These are phyloP conservation scores for Sparus aurata DNA, from an alignment of 2,797 vertebrate genomes.

Conservation along the genomic window DNA sequence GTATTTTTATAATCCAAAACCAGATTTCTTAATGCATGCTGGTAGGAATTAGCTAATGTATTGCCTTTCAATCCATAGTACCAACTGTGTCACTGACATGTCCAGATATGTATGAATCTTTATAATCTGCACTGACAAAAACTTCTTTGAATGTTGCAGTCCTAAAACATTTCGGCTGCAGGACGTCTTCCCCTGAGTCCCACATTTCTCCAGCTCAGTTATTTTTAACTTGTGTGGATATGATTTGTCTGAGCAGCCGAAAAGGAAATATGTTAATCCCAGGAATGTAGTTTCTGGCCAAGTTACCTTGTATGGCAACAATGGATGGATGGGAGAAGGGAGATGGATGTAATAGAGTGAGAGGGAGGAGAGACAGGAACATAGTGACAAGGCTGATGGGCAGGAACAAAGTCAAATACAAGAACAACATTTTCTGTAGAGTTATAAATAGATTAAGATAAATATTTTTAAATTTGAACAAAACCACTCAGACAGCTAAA, in stretches of 20 bases:
- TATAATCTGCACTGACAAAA: not conserved
- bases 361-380: not conserved
- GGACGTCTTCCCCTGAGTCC: constrained; percentile 2
- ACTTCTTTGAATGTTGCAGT: constrained; percentile 10
- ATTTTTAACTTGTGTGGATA: constrained; percentile 73
- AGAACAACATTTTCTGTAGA: constrained; percentile 8
- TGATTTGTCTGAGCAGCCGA: constrained; percentile 68
- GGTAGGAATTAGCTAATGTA: not conserved
- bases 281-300: constrained; percentile 73
- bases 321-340: constrained; percentile 23
- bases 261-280: constrained; percentile 78
- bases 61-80: not conserved
- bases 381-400: not conserved
- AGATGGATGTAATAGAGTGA: not conserved
- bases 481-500: not conserved
- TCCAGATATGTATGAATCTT: not conserved
- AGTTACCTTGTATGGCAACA: constrained; percentile 79
- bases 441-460: constrained; percentile 22
- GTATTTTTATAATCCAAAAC: not conserved
- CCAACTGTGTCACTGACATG: too few relatives aligned
- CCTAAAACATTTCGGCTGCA: constrained; percentile 5
- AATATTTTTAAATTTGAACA: not conserved
- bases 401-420: not conserved
- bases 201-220: constrained; percentile 41
- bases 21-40: not conserved